Conservation (phyloP, 2,888 invertebrate species). For the Tetramorium bicarinatum region DNA sequence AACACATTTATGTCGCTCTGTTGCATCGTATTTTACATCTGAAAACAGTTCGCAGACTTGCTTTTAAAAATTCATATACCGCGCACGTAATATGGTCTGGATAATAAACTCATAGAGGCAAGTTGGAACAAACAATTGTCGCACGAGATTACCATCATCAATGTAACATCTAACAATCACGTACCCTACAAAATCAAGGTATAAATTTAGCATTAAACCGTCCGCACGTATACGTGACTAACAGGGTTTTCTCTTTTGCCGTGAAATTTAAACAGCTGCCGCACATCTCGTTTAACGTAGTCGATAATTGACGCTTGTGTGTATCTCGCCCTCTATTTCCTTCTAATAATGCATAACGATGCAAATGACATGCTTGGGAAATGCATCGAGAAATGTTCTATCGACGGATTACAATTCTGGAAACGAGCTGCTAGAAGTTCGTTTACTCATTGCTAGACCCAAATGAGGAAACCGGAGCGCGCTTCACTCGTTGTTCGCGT, state of each 20-base stretch:
- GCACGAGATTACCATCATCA: constrained; percentile 13
- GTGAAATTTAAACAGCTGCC: constrained; percentile 38
- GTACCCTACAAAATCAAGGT: constrained; percentile 7
- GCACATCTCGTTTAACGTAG: constrained; percentile 3
- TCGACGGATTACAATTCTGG: not conserved
- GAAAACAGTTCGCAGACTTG: not conserved
- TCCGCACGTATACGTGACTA: constrained; percentile 15
- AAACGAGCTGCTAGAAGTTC: constrained; percentile 32
- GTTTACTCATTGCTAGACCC: constrained; percentile 13
- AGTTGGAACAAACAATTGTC: constrained; percentile 21
- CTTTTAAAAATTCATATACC: constrained; percentile 37
- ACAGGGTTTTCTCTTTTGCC: constrained; percentile 10
- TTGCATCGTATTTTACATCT: not conserved
- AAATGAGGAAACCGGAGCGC: constrained; percentile 19
- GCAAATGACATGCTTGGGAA: constrained; percentile 20
- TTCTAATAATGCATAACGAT: constrained; percentile 12
- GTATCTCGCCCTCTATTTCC: constrained; percentile 38
- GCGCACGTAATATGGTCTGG: not conserved
- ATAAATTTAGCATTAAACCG: constrained; percentile 32
- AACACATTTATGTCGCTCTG: not conserved
- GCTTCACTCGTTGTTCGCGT: not conserved
- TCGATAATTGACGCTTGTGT: constrained; percentile 44
- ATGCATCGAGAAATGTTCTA: constrained; percentile 19
- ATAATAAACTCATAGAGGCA: constrained; percentile 11
- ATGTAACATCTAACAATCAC: constrained; percentile 27